Percentiles rank a stretch among this genome's conserved stretches.
Evolutionary conservation across 2,797 vertebrate genomes (phyloP).

Genomic region (Aselliscus stoliczkanus): DNA sequence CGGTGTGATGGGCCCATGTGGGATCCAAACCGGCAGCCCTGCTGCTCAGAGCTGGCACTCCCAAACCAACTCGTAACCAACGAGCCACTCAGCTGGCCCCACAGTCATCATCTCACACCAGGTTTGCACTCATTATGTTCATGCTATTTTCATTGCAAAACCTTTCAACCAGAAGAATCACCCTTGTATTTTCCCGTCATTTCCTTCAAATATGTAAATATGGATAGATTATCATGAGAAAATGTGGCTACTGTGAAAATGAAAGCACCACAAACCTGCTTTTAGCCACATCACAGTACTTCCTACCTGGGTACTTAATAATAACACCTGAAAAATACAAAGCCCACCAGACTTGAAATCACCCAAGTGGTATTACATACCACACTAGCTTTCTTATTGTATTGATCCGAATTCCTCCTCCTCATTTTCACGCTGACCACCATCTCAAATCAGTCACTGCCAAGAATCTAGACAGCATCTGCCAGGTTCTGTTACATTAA

Average conservation of each 20-base stretch:
- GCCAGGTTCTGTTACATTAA: neutral
- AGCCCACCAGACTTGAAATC: neutral
- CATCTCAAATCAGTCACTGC: neutral
- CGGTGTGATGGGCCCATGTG: no score
- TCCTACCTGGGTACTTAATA: neutral
- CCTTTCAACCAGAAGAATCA: neutral
- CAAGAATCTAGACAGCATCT: neutral
- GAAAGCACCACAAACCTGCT: neutral
- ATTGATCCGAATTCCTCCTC: neutral
- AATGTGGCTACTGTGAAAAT: neutral
- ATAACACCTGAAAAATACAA: neutral
- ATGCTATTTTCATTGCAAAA: neutral
- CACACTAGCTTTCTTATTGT: neutral
- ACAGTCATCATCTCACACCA: neutral
- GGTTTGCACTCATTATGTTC: neutral
- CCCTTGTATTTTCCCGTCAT: neutral
- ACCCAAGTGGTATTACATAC: accelerated
- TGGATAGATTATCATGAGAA: neutral
- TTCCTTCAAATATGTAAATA: neutral
- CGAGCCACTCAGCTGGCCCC: no score
- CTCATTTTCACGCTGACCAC: neutral
- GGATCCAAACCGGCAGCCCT: no score
- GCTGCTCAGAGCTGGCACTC: no score
- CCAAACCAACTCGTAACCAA: no score
- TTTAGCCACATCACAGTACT: neutral